phyloP scores from a whole-genome alignment of 2,888 invertebrate genomes.

The Pocota personata region DNA sequence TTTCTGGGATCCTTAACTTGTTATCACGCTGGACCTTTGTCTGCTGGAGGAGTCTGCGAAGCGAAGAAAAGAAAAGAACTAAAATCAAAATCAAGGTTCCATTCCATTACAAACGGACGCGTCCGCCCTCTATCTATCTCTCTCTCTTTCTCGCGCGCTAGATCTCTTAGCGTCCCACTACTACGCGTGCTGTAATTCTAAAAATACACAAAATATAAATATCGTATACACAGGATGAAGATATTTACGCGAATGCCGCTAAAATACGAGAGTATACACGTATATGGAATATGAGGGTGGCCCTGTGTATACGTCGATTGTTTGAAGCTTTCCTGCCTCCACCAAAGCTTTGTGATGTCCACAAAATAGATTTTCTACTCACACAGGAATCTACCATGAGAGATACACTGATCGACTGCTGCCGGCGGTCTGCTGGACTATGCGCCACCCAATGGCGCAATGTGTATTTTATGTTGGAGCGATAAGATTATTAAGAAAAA shows the following conservation, averaged over 20 bases:
- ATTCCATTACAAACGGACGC: conserved; percentile 64
- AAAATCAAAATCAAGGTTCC: conserved; percentile 70
- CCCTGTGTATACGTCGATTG: conserved; percentile 56
- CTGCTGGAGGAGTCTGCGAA: conserved; percentile 66
- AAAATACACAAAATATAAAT: conserved; percentile 72
- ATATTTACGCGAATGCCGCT: conserved; percentile 69
- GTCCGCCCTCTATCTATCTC: conserved; percentile 54
- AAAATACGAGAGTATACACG: conserved; percentile 56
- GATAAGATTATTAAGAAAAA: conserved; percentile 68
- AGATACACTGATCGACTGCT: conserved; percentile 46
- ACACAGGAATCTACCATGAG: conserved; percentile 38
- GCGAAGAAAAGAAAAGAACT: conserved; percentile 59
- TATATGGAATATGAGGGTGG: conserved; percentile 68
- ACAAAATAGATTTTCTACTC: conserved; percentile 11
- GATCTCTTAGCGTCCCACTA: too few species aligned
- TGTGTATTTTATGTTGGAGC: conserved; percentile 53
- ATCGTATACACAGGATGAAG: conserved; percentile 66
- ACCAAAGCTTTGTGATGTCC: conserved; percentile 33
- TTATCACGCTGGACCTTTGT: conserved; percentile 63
- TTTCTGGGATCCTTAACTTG: conserved; percentile 64
- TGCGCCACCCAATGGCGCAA: conserved; percentile 63
- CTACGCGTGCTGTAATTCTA: conserved; percentile 73
- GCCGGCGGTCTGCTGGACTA: conserved; percentile 28
- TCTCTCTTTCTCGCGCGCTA: conserved; percentile 16
- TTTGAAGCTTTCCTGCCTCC: conserved; percentile 57